Evolutionary conservation across 2,888 invertebrate genomes (phyloP).

Genomic region (Metopia argyrocephala): DNA sequence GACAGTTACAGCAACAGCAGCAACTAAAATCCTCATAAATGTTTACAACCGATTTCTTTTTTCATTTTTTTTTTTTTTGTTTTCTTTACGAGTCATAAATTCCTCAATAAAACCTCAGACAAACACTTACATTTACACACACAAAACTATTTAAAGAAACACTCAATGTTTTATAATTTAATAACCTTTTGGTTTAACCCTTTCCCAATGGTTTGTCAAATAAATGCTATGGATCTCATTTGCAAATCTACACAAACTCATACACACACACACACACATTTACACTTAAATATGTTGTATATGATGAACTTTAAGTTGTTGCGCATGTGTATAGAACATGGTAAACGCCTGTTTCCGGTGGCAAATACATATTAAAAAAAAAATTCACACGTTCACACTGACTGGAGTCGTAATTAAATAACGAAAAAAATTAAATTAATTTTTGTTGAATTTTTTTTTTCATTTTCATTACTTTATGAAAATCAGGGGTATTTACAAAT

Average conservation of each 20-base stretch:
- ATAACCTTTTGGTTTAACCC: conserved; percentile 57
- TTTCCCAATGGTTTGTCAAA: conserved; percentile 25
- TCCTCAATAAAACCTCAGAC: conserved; percentile 21
- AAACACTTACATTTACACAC: conserved; percentile 38
- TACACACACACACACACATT: background rate
- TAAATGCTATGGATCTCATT: background rate
- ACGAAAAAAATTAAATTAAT: too few species aligned
- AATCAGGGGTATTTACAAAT: too few species aligned
- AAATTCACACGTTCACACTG: conserved; percentile 56
- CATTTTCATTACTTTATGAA: too few species aligned
- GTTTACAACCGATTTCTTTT: conserved; percentile 8
- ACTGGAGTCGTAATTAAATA: too few species aligned
- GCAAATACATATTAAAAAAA: conserved; percentile 29
- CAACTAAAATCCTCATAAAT: conserved; percentile 23
- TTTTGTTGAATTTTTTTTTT: too few species aligned
- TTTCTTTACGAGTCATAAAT: conserved; percentile 46
- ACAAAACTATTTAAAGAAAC: background rate
- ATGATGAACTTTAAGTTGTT: background rate
- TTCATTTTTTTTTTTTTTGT: background rate
- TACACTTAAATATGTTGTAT: background rate
- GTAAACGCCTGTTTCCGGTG: conserved; percentile 64
- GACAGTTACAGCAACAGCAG: conserved; percentile 25
- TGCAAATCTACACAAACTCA: too few species aligned
- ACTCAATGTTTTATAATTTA: conserved; percentile 33
- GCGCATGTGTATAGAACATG: conserved; percentile 40